Base-by-base conservation (phyloP, 1,140 invertebrate genomes). In the Subanguina moxae region DNA sequence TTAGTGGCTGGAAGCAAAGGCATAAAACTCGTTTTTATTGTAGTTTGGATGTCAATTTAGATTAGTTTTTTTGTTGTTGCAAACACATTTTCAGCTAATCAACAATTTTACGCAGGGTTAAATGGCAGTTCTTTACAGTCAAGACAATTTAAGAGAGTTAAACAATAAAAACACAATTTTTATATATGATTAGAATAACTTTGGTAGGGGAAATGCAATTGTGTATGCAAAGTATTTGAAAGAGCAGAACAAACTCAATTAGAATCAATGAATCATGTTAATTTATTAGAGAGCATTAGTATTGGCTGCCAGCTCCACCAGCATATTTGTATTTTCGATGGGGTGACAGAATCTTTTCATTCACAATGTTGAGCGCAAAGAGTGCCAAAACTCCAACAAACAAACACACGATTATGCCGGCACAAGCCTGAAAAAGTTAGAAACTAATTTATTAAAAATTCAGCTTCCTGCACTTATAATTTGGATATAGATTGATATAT, bases 321-420 rank as follows among this genome's bases (percentile, higher is more conserved):
- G 43, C 38, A 28, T 70, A 67, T 28, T 64, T 21, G 59, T 70
- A 70, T 32, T 72, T 72, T n/a, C 68, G 43, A 23, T 42, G n/a
- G 15, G 62, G 62, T 23, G 57, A 61, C 19, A 73, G 46, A 32
- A 73, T 73, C 63, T 73, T 73, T 23, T 73, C 68, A 30, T 59
- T 71, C 27, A 73, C 38, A 64, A 73, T 66, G 30, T 72, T 70
- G 42, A 73, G 48, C 15, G 70, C 69, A 61, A 73, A 73, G 46
- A 73, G 45, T 28, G 70, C 71, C 15, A 67, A 58, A 13, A 73
- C 66, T 11, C 71, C 71, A 19, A 57, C 59, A 52, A 73, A 73
- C 3, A 73, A 64, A 8, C 70, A 67, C 38, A 73, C 70, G 61
- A 72, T 73, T 19, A 73, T 57, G 15, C 71, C 71, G 25, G 71